Evolutionary conservation across 2,888 invertebrate genomes (phyloP).

Genomic region (Agonum fuliginosum): DNA sequence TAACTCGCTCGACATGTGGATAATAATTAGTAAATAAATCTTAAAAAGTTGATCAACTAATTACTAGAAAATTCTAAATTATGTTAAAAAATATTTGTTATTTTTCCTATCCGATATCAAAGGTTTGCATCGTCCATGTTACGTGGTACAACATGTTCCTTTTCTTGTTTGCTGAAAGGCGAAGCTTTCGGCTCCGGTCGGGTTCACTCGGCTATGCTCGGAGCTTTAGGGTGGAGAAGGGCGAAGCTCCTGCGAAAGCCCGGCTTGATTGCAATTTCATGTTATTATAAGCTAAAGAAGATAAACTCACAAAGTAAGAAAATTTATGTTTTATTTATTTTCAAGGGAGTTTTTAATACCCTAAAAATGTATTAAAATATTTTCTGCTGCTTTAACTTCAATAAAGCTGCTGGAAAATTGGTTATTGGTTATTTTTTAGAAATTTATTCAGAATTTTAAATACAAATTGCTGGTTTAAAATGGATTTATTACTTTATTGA

Average conservation of each 20-base stretch:
- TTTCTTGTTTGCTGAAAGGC: background rate
- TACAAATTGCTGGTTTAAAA: background rate
- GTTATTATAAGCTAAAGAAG: conserved; percentile 27
- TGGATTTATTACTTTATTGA: too few species aligned
- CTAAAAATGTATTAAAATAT: background rate
- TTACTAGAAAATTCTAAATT: too few species aligned
- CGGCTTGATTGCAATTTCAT: conserved; percentile 19
- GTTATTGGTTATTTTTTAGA: too few species aligned
- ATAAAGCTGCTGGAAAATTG: too few species aligned
- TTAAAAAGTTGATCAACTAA: too few species aligned
- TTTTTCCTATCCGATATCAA: too few species aligned
- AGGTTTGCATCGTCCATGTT: too few species aligned
- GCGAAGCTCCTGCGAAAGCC: background rate
- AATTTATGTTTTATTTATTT: conserved; percentile 21
- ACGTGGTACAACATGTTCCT: too few species aligned
- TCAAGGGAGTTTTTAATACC: background rate
- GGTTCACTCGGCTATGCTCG: background rate
- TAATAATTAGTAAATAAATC: too few species aligned
- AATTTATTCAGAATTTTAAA: too few species aligned
- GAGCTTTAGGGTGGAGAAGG: background rate
- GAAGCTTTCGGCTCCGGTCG: conserved; percentile 5
- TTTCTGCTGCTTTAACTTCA: background rate
- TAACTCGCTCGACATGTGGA: too few species aligned
- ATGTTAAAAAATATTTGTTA: too few species aligned
- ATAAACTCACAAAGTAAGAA: conserved; percentile 13